A percentile compares a stretch with the other conserved stretches of the same genome.
Evolutionary conservation across 2,797 vertebrate genomes (phyloP).

Genomic region (Eospalax fontanierii): DNA sequence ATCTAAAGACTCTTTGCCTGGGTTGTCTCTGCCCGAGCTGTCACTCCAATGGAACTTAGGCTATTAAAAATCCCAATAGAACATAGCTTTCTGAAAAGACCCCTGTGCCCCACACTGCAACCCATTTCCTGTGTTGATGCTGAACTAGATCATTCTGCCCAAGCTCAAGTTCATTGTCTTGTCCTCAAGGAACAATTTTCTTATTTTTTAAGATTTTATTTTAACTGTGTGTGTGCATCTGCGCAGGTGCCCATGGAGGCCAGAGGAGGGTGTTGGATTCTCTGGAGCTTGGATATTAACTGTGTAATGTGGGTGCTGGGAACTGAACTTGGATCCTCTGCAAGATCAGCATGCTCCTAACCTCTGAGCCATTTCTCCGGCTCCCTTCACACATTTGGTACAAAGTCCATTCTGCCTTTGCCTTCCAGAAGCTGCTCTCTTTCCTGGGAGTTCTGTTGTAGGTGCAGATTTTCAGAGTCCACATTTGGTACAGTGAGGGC

Average conservation of each 20-base stretch:
- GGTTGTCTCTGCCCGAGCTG: not conserved
- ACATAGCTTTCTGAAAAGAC: not conserved
- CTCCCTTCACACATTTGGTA: not conserved
- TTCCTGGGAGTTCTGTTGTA: not conserved
- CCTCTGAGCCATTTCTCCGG: not conserved
- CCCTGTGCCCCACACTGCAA: not conserved
- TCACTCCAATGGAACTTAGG: not conserved
- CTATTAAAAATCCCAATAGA: not conserved
- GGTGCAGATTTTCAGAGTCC: not conserved
- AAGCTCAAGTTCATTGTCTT: not conserved
- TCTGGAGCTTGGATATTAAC: too few species aligned
- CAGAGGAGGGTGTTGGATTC: not conserved
- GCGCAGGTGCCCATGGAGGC: not conserved
- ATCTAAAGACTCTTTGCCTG: not conserved
- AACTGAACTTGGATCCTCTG: not conserved
- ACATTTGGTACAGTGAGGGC: accelerated
- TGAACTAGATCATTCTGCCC: accelerated
- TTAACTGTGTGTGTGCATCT: not conserved
- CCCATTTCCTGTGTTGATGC: not conserved
- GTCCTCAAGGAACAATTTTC: not conserved
- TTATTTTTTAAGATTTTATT: not conserved
- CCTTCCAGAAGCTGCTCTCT: not conserved
- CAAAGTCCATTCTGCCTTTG: not conserved
- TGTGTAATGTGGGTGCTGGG: not conserved
- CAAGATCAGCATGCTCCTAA: not conserved